Evolutionary conservation across 2,888 invertebrate genomes (phyloP), one percentile per base, ranked within the genome.

Genomic region (Mylabris sibirica): DNA sequence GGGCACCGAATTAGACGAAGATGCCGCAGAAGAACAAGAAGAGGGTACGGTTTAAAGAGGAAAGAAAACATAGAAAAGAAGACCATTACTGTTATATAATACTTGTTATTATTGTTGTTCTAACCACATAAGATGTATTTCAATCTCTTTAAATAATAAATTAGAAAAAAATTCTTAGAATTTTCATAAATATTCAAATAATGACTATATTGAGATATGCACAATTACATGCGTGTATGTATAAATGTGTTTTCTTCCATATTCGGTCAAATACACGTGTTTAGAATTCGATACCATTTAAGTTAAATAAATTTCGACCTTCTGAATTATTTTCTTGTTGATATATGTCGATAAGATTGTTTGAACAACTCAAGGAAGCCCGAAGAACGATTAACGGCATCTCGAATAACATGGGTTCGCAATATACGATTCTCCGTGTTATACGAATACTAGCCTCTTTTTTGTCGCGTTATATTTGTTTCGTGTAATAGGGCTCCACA

Each of bases 101-200:
- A 14, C 35, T 59, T 61, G 34, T 63, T 65, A 59, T 59, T 44
- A 22, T 65, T 61, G 65, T 53, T 60, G 63, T 59, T 26, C 11
- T 63, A n/a, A 26, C 24, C 20, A 20, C n/a, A 41, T 38, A n/a
- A 60, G n/a, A 22, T 34, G 59, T 41, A 64, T 65, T 65, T 67
- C 59, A 17, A 49, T 67, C 69, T 72, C 72, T 72, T 60, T 69
- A 66, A 62, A 69, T 70, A 71, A 73, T 71, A 72, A 74, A 74
- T 74, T 73, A 72, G 30, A 30, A 30, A 30, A 67, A 67, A 68
- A 69, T 72, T 74, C 65, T 66, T 66, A 70, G 74, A 74, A 72
- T 74, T 74, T 74, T 71, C 69, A 44, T 17, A 4, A 44, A 53
- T 11, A 9, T 2, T 49, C 17, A 49, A 2, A 8, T 9, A 20